phyloP scores from a whole-genome alignment of 2,113 vertebrate species.

The Chlorocebus sabaeus region DNA sequence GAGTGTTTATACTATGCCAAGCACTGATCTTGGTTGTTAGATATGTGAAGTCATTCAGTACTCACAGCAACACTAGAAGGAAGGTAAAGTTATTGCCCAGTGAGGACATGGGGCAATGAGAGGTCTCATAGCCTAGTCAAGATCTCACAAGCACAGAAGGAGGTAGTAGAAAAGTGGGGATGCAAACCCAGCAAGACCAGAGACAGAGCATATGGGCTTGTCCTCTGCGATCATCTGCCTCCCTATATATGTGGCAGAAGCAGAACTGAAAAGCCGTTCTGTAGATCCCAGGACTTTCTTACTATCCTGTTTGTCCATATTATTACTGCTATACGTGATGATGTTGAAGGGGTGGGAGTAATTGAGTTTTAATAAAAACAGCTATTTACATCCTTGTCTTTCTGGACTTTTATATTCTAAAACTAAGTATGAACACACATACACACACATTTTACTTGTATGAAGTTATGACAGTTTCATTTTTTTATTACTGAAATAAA shows the following conservation, averaged over 20 bases:
- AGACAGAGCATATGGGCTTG: rapidly evolving
- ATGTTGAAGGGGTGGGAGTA: not conserved
- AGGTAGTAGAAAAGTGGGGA: rapidly evolving
- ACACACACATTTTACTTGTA: not conserved
- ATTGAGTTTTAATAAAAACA: not conserved
- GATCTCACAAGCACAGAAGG: not conserved
- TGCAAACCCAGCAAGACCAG: not conserved
- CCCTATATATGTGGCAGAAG: not conserved
- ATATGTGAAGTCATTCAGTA: not conserved
- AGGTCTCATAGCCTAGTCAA: not conserved
- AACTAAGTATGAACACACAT: not conserved
- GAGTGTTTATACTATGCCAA: not conserved
- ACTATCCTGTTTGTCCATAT: not conserved
- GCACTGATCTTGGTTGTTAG: not conserved
- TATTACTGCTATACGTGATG: not conserved
- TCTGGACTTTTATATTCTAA: not conserved
- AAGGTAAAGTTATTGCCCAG: not conserved
- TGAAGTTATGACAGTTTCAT: not conserved
- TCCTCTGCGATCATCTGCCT: not conserved
- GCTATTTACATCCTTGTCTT: not conserved
- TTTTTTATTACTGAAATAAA: not conserved
- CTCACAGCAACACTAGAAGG: not conserved
- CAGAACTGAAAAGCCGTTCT: not conserved
- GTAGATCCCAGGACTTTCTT: not conserved
- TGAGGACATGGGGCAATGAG: not conserved